Conservation (phyloP, 2,113 vertebrate species). For the Thryonomys swinderianus region DNA sequence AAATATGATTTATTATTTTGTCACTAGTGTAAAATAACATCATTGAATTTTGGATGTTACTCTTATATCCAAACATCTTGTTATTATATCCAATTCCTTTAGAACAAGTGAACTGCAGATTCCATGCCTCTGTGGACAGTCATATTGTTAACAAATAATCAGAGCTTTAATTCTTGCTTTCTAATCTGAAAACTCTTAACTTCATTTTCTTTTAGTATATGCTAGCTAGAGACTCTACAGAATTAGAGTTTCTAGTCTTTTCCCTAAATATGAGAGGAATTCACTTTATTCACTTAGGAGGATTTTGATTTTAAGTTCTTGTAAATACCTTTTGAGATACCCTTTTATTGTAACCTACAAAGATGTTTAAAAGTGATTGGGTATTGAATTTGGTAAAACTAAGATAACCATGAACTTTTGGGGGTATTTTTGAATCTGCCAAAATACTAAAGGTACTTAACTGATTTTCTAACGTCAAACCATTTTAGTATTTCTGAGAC, state of each 20-base stretch:
- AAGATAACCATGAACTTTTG: neutral
- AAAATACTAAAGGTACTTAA: neutral
- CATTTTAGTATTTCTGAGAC: neutral
- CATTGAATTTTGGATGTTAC: neutral
- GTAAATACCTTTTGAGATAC: neutral
- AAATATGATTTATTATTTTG: neutral
- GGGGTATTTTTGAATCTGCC: neutral
- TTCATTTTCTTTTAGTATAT: neutral
- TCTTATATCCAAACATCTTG: neutral
- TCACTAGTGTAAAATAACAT: neutral
- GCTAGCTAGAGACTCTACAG: neutral
- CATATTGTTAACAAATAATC: neutral
- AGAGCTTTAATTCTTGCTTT: neutral
- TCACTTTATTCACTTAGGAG: neutral
- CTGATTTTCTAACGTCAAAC: neutral
- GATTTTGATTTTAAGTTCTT: neutral
- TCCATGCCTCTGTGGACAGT: neutral
- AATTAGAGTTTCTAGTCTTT: neutral
- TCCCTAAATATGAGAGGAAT: neutral
- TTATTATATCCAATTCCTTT: neutral
- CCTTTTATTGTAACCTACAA: neutral
- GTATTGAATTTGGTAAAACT: neutral
- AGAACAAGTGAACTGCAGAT: neutral
- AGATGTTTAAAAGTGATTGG: neutral
- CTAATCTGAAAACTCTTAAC: neutral